Percentiles rank a stretch among this genome's conserved stretches.
Evolutionary conservation across 1,140 invertebrate species (phyloP).

Genomic region (Streblospio benedicti): DNA sequence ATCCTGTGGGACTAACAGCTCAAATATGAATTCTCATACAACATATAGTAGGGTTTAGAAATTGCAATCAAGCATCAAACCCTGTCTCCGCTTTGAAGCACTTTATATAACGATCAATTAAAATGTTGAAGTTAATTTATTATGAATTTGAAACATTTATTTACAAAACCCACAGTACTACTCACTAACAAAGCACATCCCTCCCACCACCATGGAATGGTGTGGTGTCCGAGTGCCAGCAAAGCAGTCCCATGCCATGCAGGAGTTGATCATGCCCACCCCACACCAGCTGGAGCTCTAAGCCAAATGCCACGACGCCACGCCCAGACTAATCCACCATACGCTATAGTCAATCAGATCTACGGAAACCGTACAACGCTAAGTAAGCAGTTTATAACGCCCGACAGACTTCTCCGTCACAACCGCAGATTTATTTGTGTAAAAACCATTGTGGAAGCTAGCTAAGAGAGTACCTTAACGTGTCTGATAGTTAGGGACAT

Average conservation of each 20-base stretch:
- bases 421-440: no score
- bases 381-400: neutral
- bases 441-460: neutral
- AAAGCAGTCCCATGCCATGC: conserved; percentile 85
- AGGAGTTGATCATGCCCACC: conserved; percentile 97
- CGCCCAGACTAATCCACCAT: conserved; percentile 80
- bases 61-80: no score
- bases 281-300: conserved; percentile 96
- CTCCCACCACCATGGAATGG: conserved; percentile 92
- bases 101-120: neutral
- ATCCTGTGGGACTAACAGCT: no score
- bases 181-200: neutral
- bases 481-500: neutral
- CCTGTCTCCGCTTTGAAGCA: no score
- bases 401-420: neutral
- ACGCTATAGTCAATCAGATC: conserved; percentile 93
- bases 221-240: conserved; percentile 92
- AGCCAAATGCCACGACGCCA: conserved; percentile 94
- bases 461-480: neutral
- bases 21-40: no score
- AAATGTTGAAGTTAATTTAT: neutral
- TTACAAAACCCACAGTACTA: neutral
- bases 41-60: no score
- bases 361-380: no score
- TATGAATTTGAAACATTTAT: neutral